phyloP scores from a whole-genome alignment of 1,140 invertebrate genomes.

The Neocloeon triangulifer region DNA sequence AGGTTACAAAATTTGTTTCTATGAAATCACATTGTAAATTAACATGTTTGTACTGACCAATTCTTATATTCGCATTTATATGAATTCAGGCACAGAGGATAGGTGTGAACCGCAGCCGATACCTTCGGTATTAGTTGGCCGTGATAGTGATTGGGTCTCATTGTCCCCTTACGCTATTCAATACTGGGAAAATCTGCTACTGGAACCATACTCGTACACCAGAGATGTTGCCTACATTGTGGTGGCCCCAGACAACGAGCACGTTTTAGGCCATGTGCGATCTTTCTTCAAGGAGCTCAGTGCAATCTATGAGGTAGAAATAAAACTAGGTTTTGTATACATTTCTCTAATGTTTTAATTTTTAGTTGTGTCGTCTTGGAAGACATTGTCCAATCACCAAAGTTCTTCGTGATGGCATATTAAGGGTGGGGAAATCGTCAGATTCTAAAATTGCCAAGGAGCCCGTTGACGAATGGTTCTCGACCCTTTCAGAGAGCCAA shows the following conservation, averaged over 20 bases:
- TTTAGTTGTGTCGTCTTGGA: constrained; percentile 59
- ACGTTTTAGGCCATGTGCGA: constrained; percentile 49
- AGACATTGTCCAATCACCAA: constrained; percentile 71
- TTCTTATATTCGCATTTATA: too few species aligned
- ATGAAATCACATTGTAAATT: too few species aligned
- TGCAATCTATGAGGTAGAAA: constrained; percentile 62
- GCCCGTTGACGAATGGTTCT: constrained; percentile 79
- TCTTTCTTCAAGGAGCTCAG: constrained; percentile 84
- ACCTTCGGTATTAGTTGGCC: constrained; percentile 75
- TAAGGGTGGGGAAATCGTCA: constrained; percentile 54
- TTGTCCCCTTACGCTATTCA: constrained; percentile 79
- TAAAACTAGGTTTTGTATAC: constrained; percentile 2
- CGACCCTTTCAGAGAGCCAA: constrained; percentile 51
- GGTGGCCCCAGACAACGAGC: constrained; percentile 77
- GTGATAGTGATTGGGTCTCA: constrained; percentile 87
- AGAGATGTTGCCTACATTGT: constrained; percentile 89
- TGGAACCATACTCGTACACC: constrained; percentile 84
- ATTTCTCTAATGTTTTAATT: constrained; percentile 6
- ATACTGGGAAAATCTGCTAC: constrained; percentile 81
- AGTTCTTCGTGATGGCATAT: constrained; percentile 63
- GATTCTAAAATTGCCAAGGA: constrained; percentile 36
- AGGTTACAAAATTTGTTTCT: too few species aligned
- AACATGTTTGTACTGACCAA: too few species aligned
- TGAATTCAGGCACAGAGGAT: constrained; percentile 60
- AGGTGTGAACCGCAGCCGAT: constrained; percentile 92